Evolutionary conservation across 2,888 invertebrate species (phyloP), one percentile per base, ranked within the genome.

Genomic region (Cremastobaeus sp.): DNA sequence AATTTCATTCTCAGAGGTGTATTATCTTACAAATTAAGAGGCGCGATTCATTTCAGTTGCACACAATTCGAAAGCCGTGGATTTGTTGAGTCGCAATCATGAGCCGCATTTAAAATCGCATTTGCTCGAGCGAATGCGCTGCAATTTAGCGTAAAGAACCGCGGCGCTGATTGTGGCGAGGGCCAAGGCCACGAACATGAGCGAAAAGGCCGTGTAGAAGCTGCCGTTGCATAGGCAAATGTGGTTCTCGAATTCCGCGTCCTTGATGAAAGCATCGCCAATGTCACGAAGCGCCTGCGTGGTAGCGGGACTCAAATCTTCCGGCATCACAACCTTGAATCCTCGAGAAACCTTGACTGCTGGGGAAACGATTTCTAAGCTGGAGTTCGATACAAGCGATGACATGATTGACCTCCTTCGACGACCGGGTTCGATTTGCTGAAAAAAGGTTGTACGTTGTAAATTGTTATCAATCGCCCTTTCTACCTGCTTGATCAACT

Each of bases 261-360:
- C 50, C 3, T 72, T 74, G n/a, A 62, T 41, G 2, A 78, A 32
- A 1, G 52, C 59, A 6, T 81, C 77, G 6, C 79, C 78, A 35
- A 81, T 39, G 3, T 80, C 83, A 3, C 84, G 82, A 11, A 85
- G 43, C 0, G 82, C 76, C 28, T 83, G 76, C 35, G 71, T 83
- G 15, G 84, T 82, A 0, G 83, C 83, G 15, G 82, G 72, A 65
- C 88, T 89, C 48, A 93, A 86, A 78, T 94, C 94, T 79, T 93
- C 93, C 1, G 92, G 92, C 78, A 93, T 89, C 18, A 94, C 91
- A 1, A 94, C 93, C 74, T 91, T 89, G 62, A 94, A 88, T 41
- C 91, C 90, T 82, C 92, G 92, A 12, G 90, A 91, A 78, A 94
- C 90, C 17, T 91, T 90, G 0, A 93, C 90, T 0, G 91, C 89